Base-by-base conservation (phyloP, 1,140 invertebrate genomes). In the Mylabris phalerata region DNA sequence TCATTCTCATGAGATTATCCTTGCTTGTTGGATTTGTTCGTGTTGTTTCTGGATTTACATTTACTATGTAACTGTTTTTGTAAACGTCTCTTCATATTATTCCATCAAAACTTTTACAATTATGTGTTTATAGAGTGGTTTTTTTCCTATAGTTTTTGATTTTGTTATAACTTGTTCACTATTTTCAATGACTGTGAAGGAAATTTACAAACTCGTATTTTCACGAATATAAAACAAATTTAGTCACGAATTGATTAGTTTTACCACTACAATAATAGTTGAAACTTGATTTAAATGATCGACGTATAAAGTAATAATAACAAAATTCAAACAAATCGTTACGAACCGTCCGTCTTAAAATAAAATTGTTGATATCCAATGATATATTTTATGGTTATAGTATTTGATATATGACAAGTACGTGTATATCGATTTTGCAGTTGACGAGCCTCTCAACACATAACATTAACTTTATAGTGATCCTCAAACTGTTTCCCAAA, bases 361-460 rank as follows among this genome's bases (percentile, higher is more conserved):
- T 19, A 19, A 19, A 19, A 19, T 19, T 19, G 32, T 32, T 32
- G 32, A 32, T 32, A 32, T 32, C 32, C 4, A 32, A 32, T 32
- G 4, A 32, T 44, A 50, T 57, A 57, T 57, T 57, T 57, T 57
- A 50, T 57, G 39, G 41, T 39, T 45, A 57, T 50, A 27, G 41
- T 47, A 46, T 57, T 42, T 40, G 47, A 57, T 50, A 57, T 57
- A 50, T 50, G 48, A 57, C 41, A 50, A 43, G 56, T 57, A 50
- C 39, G 56, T 57, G 56, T 50, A 50, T 57, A 57, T 57, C 56
- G 56, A 57, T 57, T 57, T 57, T 50, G 49, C 48, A 57, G 47
- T 57, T 57, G 38, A 57, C 56, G 26, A 57, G 43, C 9, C 56
- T 46, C 32, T 55, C 52, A 55, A 55, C 52, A 55, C 52, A 44